Percentiles rank a stretch among this genome's conserved stretches.
Evolutionary conservation across 1,140 invertebrate genomes (phyloP).

Genomic region (Brachystomella parvula): DNA sequence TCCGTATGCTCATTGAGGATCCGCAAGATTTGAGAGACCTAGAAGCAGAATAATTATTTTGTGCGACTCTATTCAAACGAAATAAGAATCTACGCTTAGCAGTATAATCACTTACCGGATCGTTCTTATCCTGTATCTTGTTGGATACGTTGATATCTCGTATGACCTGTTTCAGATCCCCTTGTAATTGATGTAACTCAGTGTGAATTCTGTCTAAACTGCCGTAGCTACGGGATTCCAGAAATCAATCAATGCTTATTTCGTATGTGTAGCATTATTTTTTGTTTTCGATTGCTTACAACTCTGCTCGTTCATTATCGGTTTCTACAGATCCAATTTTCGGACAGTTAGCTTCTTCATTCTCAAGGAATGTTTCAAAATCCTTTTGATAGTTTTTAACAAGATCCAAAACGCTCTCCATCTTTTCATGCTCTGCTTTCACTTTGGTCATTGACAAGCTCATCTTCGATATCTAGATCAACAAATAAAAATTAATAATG

Average conservation of each 20-base stretch:
- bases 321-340: constrained; percentile 57
- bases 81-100: neutral
- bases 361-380: constrained; percentile 73
- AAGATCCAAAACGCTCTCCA: constrained; percentile 92
- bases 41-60: constrained; percentile 39
- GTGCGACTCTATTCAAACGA: neutral
- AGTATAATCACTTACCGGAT: constrained; percentile 59
- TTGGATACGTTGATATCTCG: constrained; percentile 86
- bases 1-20: constrained; percentile 95
- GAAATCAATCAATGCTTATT: neutral
- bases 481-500: constrained; percentile 22
- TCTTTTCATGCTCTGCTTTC: constrained; percentile 76
- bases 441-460: constrained; percentile 77
- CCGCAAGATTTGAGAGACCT: constrained; percentile 82
- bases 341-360: constrained; percentile 67
- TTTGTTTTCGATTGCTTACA: constrained; percentile 46
- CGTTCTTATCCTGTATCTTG: constrained; percentile 68
- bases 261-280: neutral
- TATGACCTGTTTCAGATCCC: constrained; percentile 90
- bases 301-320: constrained; percentile 78
- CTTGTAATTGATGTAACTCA: constrained; percentile 86
- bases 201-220: constrained; percentile 83
- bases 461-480: constrained; percentile 63
- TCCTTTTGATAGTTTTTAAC: constrained; percentile 86
- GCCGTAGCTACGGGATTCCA: constrained; percentile 54